Conservation (phyloP, 2,113 vertebrate genomes). For the Parus major region DNA sequence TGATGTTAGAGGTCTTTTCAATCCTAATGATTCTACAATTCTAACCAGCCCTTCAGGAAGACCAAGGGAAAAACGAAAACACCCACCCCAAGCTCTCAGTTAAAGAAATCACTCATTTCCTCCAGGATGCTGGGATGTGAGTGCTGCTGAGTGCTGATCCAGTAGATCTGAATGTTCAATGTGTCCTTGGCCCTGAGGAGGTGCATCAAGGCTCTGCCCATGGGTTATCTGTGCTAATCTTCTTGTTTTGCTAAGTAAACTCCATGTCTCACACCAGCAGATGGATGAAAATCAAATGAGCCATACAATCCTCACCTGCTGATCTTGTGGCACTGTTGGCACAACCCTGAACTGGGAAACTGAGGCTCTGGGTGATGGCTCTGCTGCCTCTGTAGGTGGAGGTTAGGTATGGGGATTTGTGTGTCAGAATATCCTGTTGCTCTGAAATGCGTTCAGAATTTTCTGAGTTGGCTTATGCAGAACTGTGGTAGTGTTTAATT, state of each 20-base stretch:
- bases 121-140: not conserved
- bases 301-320: not conserved
- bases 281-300: not conserved
- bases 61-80: not conserved
- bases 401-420: not conserved
- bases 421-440: not conserved
- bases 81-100: not conserved
- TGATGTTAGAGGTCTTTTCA: not conserved
- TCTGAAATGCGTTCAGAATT: not conserved
- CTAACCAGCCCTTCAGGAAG: not conserved
- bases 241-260: not conserved
- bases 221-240: not conserved
- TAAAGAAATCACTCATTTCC: not conserved
- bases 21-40: not conserved
- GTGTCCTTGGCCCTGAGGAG: not conserved
- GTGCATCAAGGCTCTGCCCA: not conserved
- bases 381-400: rapidly evolving
- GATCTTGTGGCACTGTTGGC: not conserved
- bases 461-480: not conserved
- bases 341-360: not conserved
- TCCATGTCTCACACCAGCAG: not conserved
- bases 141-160: not conserved
- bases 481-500: not conserved
- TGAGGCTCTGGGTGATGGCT: not conserved
- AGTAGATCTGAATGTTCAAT: not conserved